Conservation (phyloP, 2,888 invertebrate genomes). For the Sicus ferrugineus region DNA sequence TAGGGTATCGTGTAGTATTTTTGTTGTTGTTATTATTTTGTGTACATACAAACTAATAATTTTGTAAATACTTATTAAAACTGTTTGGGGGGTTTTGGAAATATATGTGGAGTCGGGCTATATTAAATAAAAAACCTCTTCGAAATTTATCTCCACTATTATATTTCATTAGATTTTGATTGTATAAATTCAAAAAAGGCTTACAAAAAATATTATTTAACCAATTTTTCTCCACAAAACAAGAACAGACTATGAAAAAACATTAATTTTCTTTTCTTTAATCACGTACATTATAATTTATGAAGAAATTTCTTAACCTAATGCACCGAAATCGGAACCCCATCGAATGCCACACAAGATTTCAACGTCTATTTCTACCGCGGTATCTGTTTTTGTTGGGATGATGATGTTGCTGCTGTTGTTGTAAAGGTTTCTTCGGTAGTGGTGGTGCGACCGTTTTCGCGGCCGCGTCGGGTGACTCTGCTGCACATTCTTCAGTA, state of each 20-base stretch:
- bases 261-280: not conserved
- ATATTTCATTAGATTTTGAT: not conserved
- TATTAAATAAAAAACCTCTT: not conserved
- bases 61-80: too few relatives aligned
- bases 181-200: not conserved
- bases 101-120: too few relatives aligned
- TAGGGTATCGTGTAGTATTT: not conserved
- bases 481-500: not conserved
- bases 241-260: not conserved
- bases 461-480: slow-evolving; percentile 33
- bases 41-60: too few relatives aligned
- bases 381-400: slow-evolving; percentile 49
- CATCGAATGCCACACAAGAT: not conserved
- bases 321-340: too few relatives aligned
- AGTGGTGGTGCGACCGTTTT: slow-evolving; percentile 26
- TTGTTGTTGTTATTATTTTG: too few relatives aligned
- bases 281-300: not conserved
- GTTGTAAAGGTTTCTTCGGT: slow-evolving; percentile 38
- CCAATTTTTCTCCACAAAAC: not conserved
- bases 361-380: slow-evolving; percentile 52
- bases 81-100: too few relatives aligned
- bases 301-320: not conserved
- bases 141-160: too few relatives aligned
- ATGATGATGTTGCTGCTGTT: slow-evolving; percentile 42
- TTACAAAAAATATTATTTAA: not conserved